Base-by-base conservation (phyloP, 2,797 vertebrate genomes). In the Aulostomus chinensis region DNA sequence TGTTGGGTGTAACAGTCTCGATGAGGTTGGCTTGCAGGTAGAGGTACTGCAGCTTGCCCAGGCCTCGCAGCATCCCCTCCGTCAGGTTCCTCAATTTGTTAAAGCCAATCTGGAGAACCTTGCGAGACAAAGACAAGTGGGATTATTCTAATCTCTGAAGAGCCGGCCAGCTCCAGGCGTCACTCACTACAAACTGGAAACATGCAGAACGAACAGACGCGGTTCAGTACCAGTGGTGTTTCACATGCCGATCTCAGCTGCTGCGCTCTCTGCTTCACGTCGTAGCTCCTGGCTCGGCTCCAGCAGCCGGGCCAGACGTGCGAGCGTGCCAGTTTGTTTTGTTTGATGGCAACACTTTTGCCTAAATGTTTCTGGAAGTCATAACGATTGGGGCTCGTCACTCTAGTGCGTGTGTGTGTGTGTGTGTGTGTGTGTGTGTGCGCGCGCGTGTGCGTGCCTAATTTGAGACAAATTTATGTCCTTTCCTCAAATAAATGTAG, bases 21-120 rank as follows among this genome's bases (percentile, higher is more conserved):
- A 99, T 99, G 85, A 95, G 93, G 86, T 99, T 99, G 61, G 97
- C 96, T 79, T 99, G 97, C 80, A 99, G 93, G 91, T 99, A 98
- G 60, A 99, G 95, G 76, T 98, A 98, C 92, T 99, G 95, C 70
- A 99, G 92, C 84, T 94, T 96, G 70, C 94, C 91, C 88, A 99
- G 89, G 48, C 97, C 97, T 17, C 96, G 91, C 70, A 99, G 91
- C 91, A 94, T 95, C 12, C 95, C 97, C 86, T 97, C 97, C 0
- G 95, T 98, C 76, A 99, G 92, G 90, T 96, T 98, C 79, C 95
- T 91, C 80, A 99, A 88, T 58, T 94, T 94, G 88, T 99, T 99
- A 81, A 98, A 98, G 69, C 97, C 97, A 68, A 99, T 92, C 89
- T 98, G 96, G 81, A 99, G 91, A 82, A 98, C 94, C 90, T 96